phyloP scores from a whole-genome alignment of 1,140 invertebrate species.

The Trichonephila clavipes region DNA sequence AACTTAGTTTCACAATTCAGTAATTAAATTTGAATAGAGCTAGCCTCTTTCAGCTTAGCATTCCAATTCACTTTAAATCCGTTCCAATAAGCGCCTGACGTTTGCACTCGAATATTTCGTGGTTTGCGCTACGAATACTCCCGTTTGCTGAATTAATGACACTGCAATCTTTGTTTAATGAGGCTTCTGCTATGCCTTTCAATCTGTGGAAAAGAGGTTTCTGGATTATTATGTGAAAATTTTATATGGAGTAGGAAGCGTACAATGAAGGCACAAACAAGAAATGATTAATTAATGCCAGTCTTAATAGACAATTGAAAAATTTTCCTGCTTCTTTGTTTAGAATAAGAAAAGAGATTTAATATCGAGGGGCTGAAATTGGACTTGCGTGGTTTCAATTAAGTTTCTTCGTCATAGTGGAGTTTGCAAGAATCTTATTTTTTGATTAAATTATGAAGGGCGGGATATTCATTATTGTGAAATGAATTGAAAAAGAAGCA shows the following conservation, averaged over 20 bases:
- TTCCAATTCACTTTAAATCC: constrained; percentile 28
- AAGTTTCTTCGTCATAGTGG: background rate
- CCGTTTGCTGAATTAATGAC: constrained; percentile 39
- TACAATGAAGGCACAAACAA: background rate
- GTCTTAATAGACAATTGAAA: constrained; percentile 14
- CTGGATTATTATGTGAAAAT: background rate
- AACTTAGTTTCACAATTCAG: constrained; percentile 37
- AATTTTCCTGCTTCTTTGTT: background rate
- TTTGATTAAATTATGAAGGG: constrained; percentile 16
- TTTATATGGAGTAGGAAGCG: background rate
- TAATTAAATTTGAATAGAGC: constrained; percentile 52
- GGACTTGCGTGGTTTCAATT: constrained; percentile 21
- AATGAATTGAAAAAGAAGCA: background rate
- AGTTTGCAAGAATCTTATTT: background rate
- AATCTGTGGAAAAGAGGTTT: background rate
- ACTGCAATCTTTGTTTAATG: constrained; percentile 1
- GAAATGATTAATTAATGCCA: constrained; percentile 15
- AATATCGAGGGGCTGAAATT: background rate
- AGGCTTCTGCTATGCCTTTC: background rate
- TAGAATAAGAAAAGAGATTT: background rate
- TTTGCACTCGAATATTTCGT: constrained; percentile 36
- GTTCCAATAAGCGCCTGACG: constrained; percentile 20
- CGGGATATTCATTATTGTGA: background rate
- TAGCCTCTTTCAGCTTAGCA: background rate
- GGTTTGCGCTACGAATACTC: background rate